These are phyloP conservation scores for Podocnemis expansa DNA, from an alignment of 2,113 vertebrate genomes.

Conservation along the genomic window DNA sequence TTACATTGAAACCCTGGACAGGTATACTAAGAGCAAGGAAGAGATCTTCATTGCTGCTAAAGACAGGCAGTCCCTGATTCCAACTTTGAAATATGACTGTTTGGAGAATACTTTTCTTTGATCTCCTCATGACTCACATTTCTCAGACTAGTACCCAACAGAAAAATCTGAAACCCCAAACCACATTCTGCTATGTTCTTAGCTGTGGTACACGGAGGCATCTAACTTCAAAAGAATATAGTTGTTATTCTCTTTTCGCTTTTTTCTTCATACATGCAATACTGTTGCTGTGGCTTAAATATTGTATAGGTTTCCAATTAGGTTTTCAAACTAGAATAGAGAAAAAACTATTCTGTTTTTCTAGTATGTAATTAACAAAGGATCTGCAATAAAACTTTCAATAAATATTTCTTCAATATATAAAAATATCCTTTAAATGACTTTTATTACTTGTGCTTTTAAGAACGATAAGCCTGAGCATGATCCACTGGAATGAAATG, in stretches of 20 bases:
- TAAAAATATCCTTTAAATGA: not conserved
- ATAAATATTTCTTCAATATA: not conserved
- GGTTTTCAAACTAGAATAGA: conserved; percentile 49
- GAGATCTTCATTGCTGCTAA: conserved; percentile 46
- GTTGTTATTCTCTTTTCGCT: conserved; percentile 35
- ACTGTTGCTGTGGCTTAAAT: conserved; percentile 27
- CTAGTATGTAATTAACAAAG: not conserved
- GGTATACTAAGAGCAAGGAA: conserved; percentile 43
- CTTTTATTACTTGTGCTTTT: not conserved
- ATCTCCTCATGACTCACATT: conserved; percentile 38
- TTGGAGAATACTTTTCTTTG: conserved; percentile 36
- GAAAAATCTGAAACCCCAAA: conserved; percentile 64
- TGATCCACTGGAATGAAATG: not conserved
- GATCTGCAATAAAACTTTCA: not conserved
- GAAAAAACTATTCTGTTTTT: conserved; percentile 2
- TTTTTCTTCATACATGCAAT: conserved; percentile 11
- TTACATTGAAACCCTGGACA: conserved; percentile 46
- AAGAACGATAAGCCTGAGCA: not conserved
- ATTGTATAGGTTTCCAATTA: not conserved
- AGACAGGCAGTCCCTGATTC: conserved; percentile 19
- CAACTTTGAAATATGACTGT: conserved; percentile 52
- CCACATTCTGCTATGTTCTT: conserved; percentile 9
- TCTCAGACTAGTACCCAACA: conserved; percentile 63
- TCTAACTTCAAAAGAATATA: conserved; percentile 43
- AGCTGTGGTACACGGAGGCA: conserved; percentile 18